These are phyloP conservation scores for Notechis scutatus DNA, from an alignment of 2,113 vertebrate genomes.

Conservation along the genomic window DNA sequence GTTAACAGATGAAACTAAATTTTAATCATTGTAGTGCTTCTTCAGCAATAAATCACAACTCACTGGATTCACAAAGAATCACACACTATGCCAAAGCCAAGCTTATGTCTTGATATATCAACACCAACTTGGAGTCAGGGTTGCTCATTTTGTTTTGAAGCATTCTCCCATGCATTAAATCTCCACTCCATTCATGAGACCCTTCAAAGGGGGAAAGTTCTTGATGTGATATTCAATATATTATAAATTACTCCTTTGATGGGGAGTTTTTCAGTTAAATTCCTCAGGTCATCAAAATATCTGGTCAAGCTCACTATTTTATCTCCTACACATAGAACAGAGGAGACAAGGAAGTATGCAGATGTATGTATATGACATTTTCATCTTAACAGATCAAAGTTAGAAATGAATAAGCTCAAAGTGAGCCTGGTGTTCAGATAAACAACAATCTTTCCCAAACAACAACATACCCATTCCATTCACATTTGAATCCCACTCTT, in stretches of 20 bases:
- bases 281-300: no score
- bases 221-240: not conserved
- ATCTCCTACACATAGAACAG: not conserved
- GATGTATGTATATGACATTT: not conserved
- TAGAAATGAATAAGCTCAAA: not conserved
- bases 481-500: not conserved
- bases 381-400: not conserved
- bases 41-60: not conserved
- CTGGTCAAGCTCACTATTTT: not conserved
- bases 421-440: not conserved
- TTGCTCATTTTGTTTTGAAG: not conserved
- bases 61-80: not conserved
- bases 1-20: not conserved
- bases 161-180: not conserved
- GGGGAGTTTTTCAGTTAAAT: not conserved
- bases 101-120: not conserved
- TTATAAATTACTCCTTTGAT: not conserved
- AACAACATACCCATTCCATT: not conserved
- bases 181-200: not conserved
- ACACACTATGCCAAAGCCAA: not conserved
- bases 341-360: not conserved
- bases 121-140: not conserved
- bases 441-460: not conserved
- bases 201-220: not conserved
- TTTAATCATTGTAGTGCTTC: not conserved